phyloP scores from a whole-genome alignment of 2,797 vertebrate genomes.

The Fistularia commersonii region DNA sequence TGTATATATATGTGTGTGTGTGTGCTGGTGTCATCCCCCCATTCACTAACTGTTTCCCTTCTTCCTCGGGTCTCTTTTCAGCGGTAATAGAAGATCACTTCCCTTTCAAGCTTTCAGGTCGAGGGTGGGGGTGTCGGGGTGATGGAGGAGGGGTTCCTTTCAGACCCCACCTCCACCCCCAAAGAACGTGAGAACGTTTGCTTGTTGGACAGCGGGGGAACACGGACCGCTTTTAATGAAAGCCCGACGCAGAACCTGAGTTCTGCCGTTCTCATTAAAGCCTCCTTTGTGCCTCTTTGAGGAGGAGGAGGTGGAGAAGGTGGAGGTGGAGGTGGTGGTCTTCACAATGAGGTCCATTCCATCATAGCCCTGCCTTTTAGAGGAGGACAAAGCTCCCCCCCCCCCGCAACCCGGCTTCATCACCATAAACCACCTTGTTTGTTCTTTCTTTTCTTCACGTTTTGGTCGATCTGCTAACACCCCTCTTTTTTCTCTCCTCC shows the following conservation, averaged over 20 bases:
- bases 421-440: slow-evolving; percentile 42
- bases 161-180: too few species aligned
- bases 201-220: slow-evolving; percentile 67
- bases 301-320: slow-evolving; percentile 70
- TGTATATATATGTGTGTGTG: too few species aligned
- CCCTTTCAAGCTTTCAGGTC: slow-evolving; percentile 56
- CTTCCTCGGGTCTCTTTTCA: slow-evolving; percentile 58
- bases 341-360: slow-evolving; percentile 80
- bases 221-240: slow-evolving; percentile 84
- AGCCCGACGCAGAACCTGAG: slow-evolving; percentile 74
- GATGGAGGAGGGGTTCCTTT: too few species aligned
- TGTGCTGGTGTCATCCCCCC: too few species aligned
- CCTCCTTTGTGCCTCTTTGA: slow-evolving; percentile 79
- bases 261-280: slow-evolving; percentile 84
- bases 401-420: slow-evolving; percentile 48
- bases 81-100: slow-evolving; percentile 72
- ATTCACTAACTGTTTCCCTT: slow-evolving; percentile 71
- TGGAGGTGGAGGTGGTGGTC: too few species aligned
- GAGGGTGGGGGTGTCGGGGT: slow-evolving; percentile 45
- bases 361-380: slow-evolving; percentile 74
- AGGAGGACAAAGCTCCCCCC: slow-evolving; percentile 76
- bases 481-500: slow-evolving; percentile 24
- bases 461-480: slow-evolving; percentile 48
- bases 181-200: slow-evolving; percentile 79
- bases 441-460: slow-evolving; percentile 52